phyloP scores from a whole-genome alignment of 2,888 invertebrate genomes.

The Linnaemya vulpina region DNA sequence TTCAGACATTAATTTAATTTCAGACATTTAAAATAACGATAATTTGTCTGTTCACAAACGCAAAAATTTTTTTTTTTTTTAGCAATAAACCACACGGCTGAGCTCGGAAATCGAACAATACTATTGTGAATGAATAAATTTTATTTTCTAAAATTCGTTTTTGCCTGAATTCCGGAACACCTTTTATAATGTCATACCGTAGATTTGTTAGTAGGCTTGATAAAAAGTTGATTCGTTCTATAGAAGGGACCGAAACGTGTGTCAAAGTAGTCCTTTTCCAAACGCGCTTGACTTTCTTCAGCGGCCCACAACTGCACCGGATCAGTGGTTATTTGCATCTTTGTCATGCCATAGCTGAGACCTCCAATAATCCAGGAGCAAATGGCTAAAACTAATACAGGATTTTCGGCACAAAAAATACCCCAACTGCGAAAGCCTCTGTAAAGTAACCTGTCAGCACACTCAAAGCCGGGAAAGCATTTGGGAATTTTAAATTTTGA shows the following conservation, averaged over 20 bases:
- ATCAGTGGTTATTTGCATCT: slow-evolving; percentile 90
- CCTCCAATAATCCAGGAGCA: slow-evolving; percentile 85
- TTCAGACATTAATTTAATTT: no score
- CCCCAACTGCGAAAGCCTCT: slow-evolving; percentile 83
- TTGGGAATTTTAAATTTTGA: slow-evolving; percentile 74
- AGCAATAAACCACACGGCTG: no score
- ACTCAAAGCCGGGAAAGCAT: slow-evolving; percentile 79
- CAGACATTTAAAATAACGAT: no score
- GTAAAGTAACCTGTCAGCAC: slow-evolving; percentile 78
- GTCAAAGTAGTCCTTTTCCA: slow-evolving; percentile 94
- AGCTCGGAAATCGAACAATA: no score
- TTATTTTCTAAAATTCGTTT: not conserved
- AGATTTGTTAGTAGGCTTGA: slow-evolving; percentile 86
- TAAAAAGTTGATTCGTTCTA: slow-evolving; percentile 93
- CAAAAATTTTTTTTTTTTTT: no score
- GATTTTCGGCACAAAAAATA: slow-evolving; percentile 87
- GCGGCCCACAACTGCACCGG: slow-evolving; percentile 98
- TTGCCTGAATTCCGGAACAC: not conserved
- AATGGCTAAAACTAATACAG: slow-evolving; percentile 86
- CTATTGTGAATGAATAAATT: no score
- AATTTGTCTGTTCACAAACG: no score
- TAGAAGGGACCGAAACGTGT: slow-evolving; percentile 94
- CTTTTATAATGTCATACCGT: not conserved
- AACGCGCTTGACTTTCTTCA: slow-evolving; percentile 89
- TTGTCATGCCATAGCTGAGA: slow-evolving; percentile 87